phyloP scores from a whole-genome alignment of 2,797 vertebrate species.

The Strix occidentalis region DNA sequence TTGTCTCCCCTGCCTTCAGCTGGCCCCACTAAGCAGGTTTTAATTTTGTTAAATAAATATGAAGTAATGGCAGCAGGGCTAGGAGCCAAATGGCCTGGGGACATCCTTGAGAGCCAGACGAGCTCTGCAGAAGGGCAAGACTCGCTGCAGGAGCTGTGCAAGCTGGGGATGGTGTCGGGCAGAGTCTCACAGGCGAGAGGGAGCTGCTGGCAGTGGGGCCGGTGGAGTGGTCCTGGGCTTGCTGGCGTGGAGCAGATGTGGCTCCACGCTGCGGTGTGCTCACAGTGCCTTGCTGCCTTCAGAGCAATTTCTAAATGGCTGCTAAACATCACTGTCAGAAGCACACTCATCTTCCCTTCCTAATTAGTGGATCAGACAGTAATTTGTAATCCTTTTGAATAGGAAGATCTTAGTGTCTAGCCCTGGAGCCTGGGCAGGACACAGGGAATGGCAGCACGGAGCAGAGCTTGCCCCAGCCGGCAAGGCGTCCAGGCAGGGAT shows the following conservation, averaged over 20 bases:
- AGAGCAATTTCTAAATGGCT: conserved; percentile 58
- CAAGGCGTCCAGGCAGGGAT: background rate
- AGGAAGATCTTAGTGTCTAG: conserved; percentile 31
- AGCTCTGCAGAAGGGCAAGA: background rate
- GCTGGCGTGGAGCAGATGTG: background rate
- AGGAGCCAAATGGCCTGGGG: conserved; percentile 28
- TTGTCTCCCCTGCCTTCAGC: conserved; percentile 9
- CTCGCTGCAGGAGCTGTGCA: background rate
- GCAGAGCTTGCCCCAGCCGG: background rate
- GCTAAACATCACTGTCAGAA: conserved; percentile 59
- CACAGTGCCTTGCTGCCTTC: background rate
- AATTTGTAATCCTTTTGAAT: conserved; percentile 62
- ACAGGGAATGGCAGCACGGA: background rate
- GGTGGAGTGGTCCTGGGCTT: background rate
- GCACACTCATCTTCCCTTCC: conserved; percentile 20
- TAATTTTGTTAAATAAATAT: conserved; percentile 62
- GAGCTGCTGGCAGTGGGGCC: background rate
- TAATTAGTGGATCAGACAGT: conserved; percentile 70
- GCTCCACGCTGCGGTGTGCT: background rate
- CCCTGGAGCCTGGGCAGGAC: background rate
- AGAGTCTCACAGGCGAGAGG: background rate
- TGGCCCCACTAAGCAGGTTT: conserved; percentile 32
- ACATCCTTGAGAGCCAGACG: background rate
- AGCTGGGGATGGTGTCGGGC: rapidly evolving
- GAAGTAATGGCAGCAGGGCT: conserved; percentile 1